Conservation (phyloP, 2,113 vertebrate species). For the Oryzias celebensis region DNA sequence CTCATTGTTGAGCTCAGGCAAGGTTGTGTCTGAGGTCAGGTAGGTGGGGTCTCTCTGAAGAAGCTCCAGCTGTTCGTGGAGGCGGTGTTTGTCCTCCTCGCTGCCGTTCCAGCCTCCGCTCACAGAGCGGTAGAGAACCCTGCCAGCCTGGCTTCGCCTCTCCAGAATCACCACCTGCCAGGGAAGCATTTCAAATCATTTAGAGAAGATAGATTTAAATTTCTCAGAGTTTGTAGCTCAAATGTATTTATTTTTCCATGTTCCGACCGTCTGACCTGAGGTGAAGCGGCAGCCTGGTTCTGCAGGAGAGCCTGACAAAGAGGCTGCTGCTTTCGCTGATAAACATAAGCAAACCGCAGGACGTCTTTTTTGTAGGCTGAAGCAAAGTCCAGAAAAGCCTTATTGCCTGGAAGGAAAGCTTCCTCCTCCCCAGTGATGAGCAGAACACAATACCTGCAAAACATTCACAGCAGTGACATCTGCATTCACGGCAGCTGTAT, state of each 20-base stretch:
- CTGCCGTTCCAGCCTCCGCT: slow-evolving; percentile 89
- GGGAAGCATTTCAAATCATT: slow-evolving; percentile 1
- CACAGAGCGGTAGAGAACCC: slow-evolving; percentile 82
- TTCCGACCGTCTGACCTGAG: slow-evolving; percentile 66
- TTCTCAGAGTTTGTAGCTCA: not conserved
- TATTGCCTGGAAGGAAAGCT: slow-evolving; percentile 75
- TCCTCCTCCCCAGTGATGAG: slow-evolving; percentile 84
- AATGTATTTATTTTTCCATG: not conserved
- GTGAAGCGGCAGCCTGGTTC: slow-evolving; percentile 62
- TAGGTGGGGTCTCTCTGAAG: slow-evolving; percentile 85
- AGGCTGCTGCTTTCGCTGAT: slow-evolving; percentile 83
- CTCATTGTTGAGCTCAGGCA: slow-evolving; percentile 89
- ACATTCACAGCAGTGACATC: slow-evolving; percentile 1
- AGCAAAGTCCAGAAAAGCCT: slow-evolving; percentile 89
- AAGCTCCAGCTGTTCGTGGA: slow-evolving; percentile 86
- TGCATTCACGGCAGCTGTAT: not conserved
- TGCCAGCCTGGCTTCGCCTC: slow-evolving; percentile 82
- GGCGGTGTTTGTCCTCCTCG: slow-evolving; percentile 83
- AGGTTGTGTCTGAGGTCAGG: slow-evolving; percentile 81
- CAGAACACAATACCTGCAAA: slow-evolving; percentile 88
- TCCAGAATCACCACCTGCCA: slow-evolving; percentile 90
- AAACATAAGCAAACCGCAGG: slow-evolving; percentile 87
- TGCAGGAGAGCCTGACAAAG: slow-evolving; percentile 82
- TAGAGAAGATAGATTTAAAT: not conserved
- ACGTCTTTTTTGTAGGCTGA: slow-evolving; percentile 87